phyloP scores from a whole-genome alignment of 23 tunicate genomes.

The Pegea sp. region DNA sequence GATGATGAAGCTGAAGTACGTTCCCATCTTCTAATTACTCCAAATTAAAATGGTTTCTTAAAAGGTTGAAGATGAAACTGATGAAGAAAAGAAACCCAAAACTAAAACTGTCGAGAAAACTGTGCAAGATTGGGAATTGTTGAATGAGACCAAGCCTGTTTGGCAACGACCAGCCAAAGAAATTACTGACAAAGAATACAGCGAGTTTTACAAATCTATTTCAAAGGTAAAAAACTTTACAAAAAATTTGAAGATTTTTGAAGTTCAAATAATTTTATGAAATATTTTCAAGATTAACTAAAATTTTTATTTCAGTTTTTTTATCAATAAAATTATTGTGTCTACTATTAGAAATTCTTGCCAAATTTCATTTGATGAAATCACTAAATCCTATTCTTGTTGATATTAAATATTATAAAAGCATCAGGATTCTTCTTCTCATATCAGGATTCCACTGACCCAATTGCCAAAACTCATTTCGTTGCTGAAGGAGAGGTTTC shows the following conservation, averaged over 20 bases:
- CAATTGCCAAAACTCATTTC: constrained; percentile 87
- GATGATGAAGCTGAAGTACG: constrained; percentile 39
- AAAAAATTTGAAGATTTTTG: not conserved
- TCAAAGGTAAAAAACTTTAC: constrained; percentile 87
- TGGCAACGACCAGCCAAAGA: constrained; percentile 97
- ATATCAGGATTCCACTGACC: constrained; percentile 65
- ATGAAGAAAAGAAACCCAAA: constrained; percentile 93
- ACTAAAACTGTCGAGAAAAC: constrained; percentile 88
- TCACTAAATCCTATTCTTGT: too few relatives aligned
- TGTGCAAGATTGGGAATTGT: constrained; percentile 95
- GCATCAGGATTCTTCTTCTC: too few relatives aligned
- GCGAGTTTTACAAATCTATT: constrained; percentile 75
- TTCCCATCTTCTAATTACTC: not conserved
- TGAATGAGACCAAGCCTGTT: constrained; percentile 86
- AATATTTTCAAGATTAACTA: not conserved
- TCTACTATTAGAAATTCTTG: not conserved
- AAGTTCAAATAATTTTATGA: not conserved
- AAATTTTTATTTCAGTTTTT: not conserved
- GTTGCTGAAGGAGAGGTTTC: constrained; percentile 98
- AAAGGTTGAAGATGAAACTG: constrained; percentile 92
- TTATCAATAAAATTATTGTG: not conserved
- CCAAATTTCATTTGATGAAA: too few relatives aligned
- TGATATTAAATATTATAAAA: too few relatives aligned
- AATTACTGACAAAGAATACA: constrained; percentile 89
- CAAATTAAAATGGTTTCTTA: not conserved